Evolutionary conservation across 2,888 invertebrate species (phyloP), one percentile per base, ranked within the genome.

Genomic region (Spatulosminthurus flaviceps): DNA sequence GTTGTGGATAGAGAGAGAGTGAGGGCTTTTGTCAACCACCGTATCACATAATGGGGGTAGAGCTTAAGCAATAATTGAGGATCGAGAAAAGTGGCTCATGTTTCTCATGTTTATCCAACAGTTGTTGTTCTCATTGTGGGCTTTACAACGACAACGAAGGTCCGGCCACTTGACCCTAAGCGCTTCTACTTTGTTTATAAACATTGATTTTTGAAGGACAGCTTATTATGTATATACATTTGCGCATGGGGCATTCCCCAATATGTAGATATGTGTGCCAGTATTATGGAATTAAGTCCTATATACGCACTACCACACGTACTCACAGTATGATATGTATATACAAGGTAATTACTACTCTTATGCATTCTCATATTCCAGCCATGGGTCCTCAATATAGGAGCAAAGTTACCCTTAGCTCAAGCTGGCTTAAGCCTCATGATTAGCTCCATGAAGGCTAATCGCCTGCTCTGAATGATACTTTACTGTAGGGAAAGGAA

Each of bases 81-180:
- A 67, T 67, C 24, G 67, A 67, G 67, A 67, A 67, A 67, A 67
- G 67, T 29, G 28, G 67, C 67, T 28, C 26, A 26, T 28, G 29
- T 67, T 19, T 67, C 24, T 51, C 51, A 51, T 67, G 67, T 67
- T 67, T 67, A 29, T 67, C 67, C 29, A 67, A 67, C 67, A 67
- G 67, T 67, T 67, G 67, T 29, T 67, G 28, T 28, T 19, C 16
- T 16, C 22, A 26, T 64, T 64, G 64, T 64, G 13, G 22, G 24
- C 64, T 21, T 51, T 16, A 34, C 34, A n/a, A 51, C 51, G 51
- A 51, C 51, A 51, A 16, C 51, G 16, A 51, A 51, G 51, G 51
- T 51, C 51, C 51, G 51, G 51, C 51, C 1, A 51, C 19, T 51
- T 51, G 16, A 19, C 51, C 51, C 7, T 51, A 51, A 51, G 51